Conservation (phyloP, 2,113 vertebrate genomes). For the Mormyrus lacerda region DNA sequence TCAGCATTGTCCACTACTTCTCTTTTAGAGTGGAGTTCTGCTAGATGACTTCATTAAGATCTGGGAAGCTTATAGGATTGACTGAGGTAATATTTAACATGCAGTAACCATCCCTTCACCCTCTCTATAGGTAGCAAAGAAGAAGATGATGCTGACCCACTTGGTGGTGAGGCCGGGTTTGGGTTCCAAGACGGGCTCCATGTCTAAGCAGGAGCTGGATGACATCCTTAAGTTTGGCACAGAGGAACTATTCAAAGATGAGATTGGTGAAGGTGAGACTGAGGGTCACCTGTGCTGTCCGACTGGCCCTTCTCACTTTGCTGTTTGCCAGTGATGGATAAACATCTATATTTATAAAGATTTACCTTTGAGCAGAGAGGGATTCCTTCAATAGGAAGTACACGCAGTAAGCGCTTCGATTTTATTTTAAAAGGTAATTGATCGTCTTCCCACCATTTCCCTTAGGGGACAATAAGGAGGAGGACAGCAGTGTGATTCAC, state of each 20-base stretch:
- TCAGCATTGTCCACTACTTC: slow-evolving; percentile 23
- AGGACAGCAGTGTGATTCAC: slow-evolving; percentile 94
- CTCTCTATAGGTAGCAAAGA: slow-evolving; percentile 78
- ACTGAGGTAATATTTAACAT: not conserved
- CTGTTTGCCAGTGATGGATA: not conserved
- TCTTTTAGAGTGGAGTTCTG: not conserved
- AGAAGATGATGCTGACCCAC: slow-evolving; percentile 99
- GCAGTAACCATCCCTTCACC: not conserved
- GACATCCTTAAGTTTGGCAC: slow-evolving; percentile 98
- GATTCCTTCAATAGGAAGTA: not conserved
- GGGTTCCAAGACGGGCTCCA: slow-evolving; percentile 94
- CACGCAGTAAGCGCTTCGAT: not conserved
- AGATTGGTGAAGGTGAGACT: slow-evolving; percentile 72
- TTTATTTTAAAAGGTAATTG: not conserved
- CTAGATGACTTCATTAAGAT: not conserved
- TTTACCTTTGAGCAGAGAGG: not conserved
- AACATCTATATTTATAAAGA: not conserved
- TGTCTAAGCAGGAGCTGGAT: slow-evolving; percentile 97
- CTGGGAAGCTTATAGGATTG: not conserved
- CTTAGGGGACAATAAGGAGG: slow-evolving; percentile 87
- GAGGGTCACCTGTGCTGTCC: not conserved
- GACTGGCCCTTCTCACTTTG: not conserved
- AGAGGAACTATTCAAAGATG: slow-evolving; percentile 92
- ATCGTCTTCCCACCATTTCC: not conserved
- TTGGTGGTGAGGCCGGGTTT: slow-evolving; percentile 91